Evolutionary conservation across 1,140 invertebrate genomes (phyloP), one percentile per base, ranked within the genome.

Genomic region (Teleopsis dalmanni): DNA sequence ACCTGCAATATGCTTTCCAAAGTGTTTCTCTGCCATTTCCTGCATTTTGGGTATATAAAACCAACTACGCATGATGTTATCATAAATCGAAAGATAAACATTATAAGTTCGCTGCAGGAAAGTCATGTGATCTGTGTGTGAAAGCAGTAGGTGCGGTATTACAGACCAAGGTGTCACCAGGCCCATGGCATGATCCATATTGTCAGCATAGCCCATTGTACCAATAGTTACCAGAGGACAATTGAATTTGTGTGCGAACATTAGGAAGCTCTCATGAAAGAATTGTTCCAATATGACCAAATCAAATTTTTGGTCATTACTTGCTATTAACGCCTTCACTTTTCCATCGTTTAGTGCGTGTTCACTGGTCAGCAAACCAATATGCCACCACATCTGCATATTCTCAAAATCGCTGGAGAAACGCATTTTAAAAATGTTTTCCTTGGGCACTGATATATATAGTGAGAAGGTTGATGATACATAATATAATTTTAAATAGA

Each of bases 221-320:
- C 73, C 76, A 14, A 78, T 62, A 21, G 76, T 69, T 0, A 71
- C 72, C 35, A 78, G 62, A 4, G 76, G 77, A 19, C 75, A 72
- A 13, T 73, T 70, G 52, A 78, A 78, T 51, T 76, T 78, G 31
- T 75, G 68, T 3, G 75, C 76, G 35, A 78, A 69, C 56, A 73
- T 65, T 13, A 76, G 70, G n/a, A 76, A 60, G 6, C 76, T 72
- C 59, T 79, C 76, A 58, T 76, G 75, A 33, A 72, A 77, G 53
- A 78, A 79, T 49, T 77, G 72, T 58, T 78, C 77, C 40, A 70
- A 51, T 4, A 79, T 75, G 3, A 79, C 70, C 10, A 79, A 46
- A 54, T 78, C 76, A 50, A 73, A 78, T 37, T 66, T 50, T 5
- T 56, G 60, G 37, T 73, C 59, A 23, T 76, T 69, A 41, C 71